Evolutionary conservation across 1,140 invertebrate species (phyloP).

Genomic region (Tachypleus tridentatus): DNA sequence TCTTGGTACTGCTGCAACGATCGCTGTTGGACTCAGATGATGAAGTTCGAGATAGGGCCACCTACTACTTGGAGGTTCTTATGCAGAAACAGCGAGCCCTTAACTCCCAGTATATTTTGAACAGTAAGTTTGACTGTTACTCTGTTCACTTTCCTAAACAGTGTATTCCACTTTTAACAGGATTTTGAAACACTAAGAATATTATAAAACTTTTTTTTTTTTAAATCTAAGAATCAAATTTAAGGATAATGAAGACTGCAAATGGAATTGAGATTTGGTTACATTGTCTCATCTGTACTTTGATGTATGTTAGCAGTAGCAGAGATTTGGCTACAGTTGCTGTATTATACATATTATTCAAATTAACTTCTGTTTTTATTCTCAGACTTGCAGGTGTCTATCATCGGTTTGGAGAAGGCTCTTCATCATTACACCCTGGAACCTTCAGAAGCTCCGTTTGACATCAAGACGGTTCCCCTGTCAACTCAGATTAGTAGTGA

Average conservation of each 20-base stretch:
- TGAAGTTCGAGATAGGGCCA: constrained; percentile 96
- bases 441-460: constrained; percentile 62
- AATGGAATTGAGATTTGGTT: too few species aligned
- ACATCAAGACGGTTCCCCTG: constrained; percentile 74
- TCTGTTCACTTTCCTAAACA: constrained; percentile 5
- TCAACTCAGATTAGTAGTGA: constrained; percentile 42
- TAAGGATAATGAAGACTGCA: too few species aligned
- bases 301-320: too few species aligned
- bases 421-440: constrained; percentile 68
- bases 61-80: constrained; percentile 84
- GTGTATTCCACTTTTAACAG: constrained; percentile 1
- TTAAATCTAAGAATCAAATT: not conserved
- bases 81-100: constrained; percentile 49
- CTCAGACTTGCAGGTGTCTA: constrained; percentile 51
- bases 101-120: constrained; percentile 74
- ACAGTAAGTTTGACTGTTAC: constrained; percentile 36
- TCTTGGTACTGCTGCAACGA: constrained; percentile 56
- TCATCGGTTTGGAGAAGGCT: constrained; percentile 73
- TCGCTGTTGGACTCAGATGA: constrained; percentile 96
- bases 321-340: too few species aligned
- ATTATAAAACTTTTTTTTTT: constrained; percentile 5
- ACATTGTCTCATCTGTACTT: too few species aligned
- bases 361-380: constrained; percentile 3
- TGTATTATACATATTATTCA: not conserved
- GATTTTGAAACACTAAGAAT: not conserved